Conservation (phyloP, 2,113 vertebrate genomes). For the Zosterops japonicus region DNA sequence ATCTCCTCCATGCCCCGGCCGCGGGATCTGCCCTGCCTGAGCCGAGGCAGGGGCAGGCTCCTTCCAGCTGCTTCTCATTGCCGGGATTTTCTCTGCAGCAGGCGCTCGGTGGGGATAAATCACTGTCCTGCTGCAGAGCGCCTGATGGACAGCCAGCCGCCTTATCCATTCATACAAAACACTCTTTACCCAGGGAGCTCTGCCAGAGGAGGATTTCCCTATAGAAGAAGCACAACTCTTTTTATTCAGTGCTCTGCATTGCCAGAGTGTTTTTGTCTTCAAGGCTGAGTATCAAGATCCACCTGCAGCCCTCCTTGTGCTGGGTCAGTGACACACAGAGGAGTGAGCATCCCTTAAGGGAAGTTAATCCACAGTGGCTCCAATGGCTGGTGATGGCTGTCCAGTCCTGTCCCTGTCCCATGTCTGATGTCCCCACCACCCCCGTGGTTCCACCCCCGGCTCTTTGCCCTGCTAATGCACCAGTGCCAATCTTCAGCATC, state of each 20-base stretch:
- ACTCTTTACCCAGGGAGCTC: not conserved
- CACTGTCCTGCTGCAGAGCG: not conserved
- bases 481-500: not conserved
- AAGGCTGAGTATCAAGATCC: not conserved
- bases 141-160: not conserved
- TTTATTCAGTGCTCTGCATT: not conserved
- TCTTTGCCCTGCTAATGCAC: not conserved
- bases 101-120: fast-evolving
- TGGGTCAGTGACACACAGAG: not conserved
- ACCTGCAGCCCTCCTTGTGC: not conserved
- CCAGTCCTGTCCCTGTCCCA: not conserved
- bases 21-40: not conserved
- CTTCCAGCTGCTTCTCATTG: not conserved
- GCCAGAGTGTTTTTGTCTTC: not conserved
- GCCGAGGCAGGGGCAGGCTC: not conserved
- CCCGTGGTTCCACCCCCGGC: not conserved
- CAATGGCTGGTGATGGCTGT: not conserved
- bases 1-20: fast-evolving
- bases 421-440: fast-evolving
- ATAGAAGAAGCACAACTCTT: not conserved
- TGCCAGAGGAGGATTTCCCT: not conserved
- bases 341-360: not conserved
- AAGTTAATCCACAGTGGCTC: not conserved
- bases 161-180: not conserved
- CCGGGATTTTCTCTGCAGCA: not conserved